Conservation (phyloP, 2,888 invertebrate genomes). For the Odontothrips loti region DNA sequence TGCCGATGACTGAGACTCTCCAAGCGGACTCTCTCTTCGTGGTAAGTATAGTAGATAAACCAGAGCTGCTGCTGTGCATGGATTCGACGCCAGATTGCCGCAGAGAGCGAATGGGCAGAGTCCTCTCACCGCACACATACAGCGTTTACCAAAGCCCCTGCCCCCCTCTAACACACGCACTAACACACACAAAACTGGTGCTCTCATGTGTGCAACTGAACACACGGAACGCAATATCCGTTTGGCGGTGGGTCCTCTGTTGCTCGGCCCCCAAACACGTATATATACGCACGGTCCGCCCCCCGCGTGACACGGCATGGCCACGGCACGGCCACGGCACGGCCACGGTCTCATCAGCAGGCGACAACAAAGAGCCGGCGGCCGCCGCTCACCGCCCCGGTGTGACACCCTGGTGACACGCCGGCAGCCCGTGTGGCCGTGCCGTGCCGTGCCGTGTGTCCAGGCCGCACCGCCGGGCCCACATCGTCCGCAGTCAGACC, state of each 20-base stretch:
- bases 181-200: background rate
- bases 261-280: background rate
- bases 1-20: too few relatives aligned
- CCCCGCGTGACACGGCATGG: background rate
- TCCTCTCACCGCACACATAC: too few relatives aligned
- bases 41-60: too few relatives aligned
- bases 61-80: too few relatives aligned
- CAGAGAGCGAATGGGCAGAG: too few relatives aligned
- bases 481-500: too few relatives aligned
- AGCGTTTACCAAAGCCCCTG: background rate
- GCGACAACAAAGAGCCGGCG: slow-evolving; percentile 17
- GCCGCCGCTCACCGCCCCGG: background rate
- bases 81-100: too few relatives aligned
- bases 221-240: slow-evolving; percentile 23
- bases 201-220: background rate
- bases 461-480: too few relatives aligned
- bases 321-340: background rate
- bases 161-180: background rate
- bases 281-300: background rate
- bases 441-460: too few relatives aligned
- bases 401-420: background rate
- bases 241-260: background rate
- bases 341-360: background rate
- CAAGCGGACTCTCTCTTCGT: too few relatives aligned
- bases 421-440: background rate